phyloP scores from a whole-genome alignment of 2,888 invertebrate species.

The Drosophila suboccidentalis region DNA sequence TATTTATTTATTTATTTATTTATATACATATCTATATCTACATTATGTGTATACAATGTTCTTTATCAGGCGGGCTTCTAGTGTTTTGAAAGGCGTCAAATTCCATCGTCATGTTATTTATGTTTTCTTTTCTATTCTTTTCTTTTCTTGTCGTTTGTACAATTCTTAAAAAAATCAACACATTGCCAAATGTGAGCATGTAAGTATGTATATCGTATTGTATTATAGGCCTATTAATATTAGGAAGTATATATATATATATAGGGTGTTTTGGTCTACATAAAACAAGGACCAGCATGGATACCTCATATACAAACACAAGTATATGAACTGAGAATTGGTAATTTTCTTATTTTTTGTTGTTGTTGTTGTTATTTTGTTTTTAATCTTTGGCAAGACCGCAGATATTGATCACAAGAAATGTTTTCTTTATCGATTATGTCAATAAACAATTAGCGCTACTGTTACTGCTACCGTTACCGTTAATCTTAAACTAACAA shows the following conservation, averaged over 20 bases:
- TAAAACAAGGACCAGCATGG: slow-evolving; percentile 29
- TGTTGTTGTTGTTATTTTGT: neutral
- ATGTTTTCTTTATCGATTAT: slow-evolving; percentile 46
- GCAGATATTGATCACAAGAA: slow-evolving; percentile 76
- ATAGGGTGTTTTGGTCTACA: slow-evolving; percentile 30
- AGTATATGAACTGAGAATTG: slow-evolving; percentile 37
- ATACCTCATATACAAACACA: slow-evolving; percentile 12
- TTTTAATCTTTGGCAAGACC: slow-evolving; percentile 73
- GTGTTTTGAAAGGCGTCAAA: slow-evolving; percentile 52
- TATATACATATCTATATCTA: slow-evolving; percentile 10
- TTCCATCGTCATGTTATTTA: slow-evolving; percentile 27
- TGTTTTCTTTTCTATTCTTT: slow-evolving; percentile 18
- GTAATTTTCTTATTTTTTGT: slow-evolving; percentile 5
- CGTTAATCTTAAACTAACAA: slow-evolving; percentile 26
- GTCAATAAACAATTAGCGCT: slow-evolving; percentile 13
- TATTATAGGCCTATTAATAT: slow-evolving; percentile 17
- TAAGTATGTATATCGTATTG: slow-evolving; percentile 27
- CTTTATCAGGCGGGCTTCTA: slow-evolving; percentile 58
- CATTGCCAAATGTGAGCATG: slow-evolving; percentile 45
- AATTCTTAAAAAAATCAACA: slow-evolving; percentile 48
- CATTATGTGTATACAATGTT: slow-evolving; percentile 51
- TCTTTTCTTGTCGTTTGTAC: slow-evolving; percentile 42
- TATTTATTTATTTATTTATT: slow-evolving; percentile 27
- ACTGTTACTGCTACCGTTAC: slow-evolving; percentile 3
- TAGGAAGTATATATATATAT: slow-evolving; percentile 23